These are phyloP conservation scores for Coremacera marginata DNA, from an alignment of 2,888 invertebrate species.

Conservation along the genomic window DNA sequence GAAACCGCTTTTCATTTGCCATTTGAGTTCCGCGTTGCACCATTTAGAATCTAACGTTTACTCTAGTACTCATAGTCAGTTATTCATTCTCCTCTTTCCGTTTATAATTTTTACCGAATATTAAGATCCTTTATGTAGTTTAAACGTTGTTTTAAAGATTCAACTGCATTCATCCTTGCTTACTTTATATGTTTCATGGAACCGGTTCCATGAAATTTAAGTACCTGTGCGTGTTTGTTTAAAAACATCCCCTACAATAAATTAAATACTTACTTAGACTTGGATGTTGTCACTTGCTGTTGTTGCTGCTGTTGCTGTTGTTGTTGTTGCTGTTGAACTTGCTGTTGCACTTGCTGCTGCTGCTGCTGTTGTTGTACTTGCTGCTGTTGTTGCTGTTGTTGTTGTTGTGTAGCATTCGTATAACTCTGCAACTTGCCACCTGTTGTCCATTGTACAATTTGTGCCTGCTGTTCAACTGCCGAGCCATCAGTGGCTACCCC, in stretches of 20 bases:
- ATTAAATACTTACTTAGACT: conserved; percentile 59
- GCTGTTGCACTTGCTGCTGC: conserved; percentile 56
- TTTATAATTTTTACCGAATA: too few species aligned
- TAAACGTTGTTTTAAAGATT: too few species aligned
- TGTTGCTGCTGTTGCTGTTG: conserved; percentile 54
- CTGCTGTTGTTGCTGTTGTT: conserved; percentile 53
- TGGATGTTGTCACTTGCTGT: conserved; percentile 57
- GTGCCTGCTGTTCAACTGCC: conserved; percentile 53
- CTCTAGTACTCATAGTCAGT: too few species aligned
- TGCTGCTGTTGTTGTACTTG: conserved; percentile 55
- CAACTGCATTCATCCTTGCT: too few species aligned
- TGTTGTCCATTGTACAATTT: conserved; percentile 70
- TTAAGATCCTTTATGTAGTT: too few species aligned
- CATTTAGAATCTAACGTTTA: too few species aligned
- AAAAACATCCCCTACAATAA: not conserved
- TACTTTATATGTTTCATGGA: too few species aligned
- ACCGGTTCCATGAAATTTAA: too few species aligned
- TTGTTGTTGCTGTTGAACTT: conserved; percentile 56
- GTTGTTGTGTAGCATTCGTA: conserved; percentile 56
- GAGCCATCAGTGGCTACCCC: conserved; percentile 47
- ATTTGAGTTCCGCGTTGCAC: too few species aligned
- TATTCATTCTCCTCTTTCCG: too few species aligned
- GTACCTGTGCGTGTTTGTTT: too few species aligned
- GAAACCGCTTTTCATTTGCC: too few species aligned
- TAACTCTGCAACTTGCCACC: conserved; percentile 85